Conservation (phyloP, 2,113 vertebrate genomes). For the Pogona vitticeps region DNA sequence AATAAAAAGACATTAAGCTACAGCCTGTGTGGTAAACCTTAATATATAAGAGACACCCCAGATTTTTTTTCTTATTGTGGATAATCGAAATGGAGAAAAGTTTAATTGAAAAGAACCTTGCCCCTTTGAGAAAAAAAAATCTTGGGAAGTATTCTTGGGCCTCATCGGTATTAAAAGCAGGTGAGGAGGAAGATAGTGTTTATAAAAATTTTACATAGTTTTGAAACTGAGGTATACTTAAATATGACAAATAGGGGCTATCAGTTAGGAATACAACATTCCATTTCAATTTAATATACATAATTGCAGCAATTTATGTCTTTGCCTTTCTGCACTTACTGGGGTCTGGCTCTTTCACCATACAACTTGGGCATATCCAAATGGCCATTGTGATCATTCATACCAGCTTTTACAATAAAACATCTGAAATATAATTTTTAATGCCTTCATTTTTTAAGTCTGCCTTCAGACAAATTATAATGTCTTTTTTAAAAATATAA, state of each 20-base stretch:
- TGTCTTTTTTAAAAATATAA: neutral
- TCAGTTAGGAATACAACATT: slow-evolving; percentile 58
- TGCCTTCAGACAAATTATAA: neutral
- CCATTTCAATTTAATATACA: slow-evolving; percentile 53
- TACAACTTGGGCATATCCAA: slow-evolving; percentile 41
- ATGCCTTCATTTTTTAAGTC: neutral
- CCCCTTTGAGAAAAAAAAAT: slow-evolving; percentile 25
- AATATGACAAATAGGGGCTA: slow-evolving; percentile 66
- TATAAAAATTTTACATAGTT: slow-evolving; percentile 44
- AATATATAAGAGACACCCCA: slow-evolving; percentile 41
- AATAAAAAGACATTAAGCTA: slow-evolving; percentile 31
- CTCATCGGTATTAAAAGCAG: slow-evolving; percentile 26
- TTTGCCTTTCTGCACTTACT: slow-evolving; percentile 53
- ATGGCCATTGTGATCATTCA: slow-evolving; percentile 15
- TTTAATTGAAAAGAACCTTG: slow-evolving; percentile 41
- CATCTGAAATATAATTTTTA: neutral
- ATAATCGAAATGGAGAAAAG: slow-evolving; percentile 52
- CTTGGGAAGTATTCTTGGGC: slow-evolving; percentile 38
- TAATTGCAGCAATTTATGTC: slow-evolving; percentile 68
- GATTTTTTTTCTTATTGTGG: slow-evolving; percentile 48
- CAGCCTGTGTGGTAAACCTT: slow-evolving; percentile 21
- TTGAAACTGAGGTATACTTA: slow-evolving; percentile 64
- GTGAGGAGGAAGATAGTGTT: neutral
- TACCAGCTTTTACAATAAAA: slow-evolving; percentile 30
- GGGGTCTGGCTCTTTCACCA: slow-evolving; percentile 37